Conservation (phyloP, 2,797 vertebrate genomes). For the Falco novaeseelandiae region DNA sequence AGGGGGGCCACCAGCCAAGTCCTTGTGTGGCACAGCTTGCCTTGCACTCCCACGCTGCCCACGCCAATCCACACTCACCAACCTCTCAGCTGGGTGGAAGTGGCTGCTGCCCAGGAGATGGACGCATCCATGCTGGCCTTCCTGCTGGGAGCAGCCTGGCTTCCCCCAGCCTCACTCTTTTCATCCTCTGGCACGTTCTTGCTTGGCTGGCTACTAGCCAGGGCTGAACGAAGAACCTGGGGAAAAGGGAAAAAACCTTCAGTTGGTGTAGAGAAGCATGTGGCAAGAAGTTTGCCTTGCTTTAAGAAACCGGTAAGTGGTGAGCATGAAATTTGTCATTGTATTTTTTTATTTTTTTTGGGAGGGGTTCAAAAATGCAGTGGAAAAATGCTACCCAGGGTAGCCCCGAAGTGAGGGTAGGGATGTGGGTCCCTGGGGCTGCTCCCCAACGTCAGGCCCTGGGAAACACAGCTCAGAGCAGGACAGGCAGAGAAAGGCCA, state of each 20-base stretch:
- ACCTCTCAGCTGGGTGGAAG: too few species aligned
- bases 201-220: not conserved
- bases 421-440: accelerated
- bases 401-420: accelerated
- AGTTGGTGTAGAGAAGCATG: accelerated
- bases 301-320: not conserved
- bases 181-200: not conserved
- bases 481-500: too few species aligned
- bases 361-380: not conserved
- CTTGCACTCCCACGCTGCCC: not conserved
- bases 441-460: not conserved
- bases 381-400: not conserved
- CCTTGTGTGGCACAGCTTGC: accelerated
- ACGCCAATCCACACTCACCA: accelerated
- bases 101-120: accelerated
- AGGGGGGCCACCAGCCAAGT: not conserved
- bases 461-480: not conserved
- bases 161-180: not conserved
- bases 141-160: not conserved
- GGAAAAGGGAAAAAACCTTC: not conserved
- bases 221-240: not conserved
- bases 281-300: not conserved
- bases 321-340: not conserved
- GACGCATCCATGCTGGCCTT: not conserved
- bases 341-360: not conserved